Percentiles rank a stretch among this genome's conserved stretches.
Evolutionary conservation across 2,113 vertebrate genomes (phyloP).

Genomic region (Gymnorhina tibicen): DNA sequence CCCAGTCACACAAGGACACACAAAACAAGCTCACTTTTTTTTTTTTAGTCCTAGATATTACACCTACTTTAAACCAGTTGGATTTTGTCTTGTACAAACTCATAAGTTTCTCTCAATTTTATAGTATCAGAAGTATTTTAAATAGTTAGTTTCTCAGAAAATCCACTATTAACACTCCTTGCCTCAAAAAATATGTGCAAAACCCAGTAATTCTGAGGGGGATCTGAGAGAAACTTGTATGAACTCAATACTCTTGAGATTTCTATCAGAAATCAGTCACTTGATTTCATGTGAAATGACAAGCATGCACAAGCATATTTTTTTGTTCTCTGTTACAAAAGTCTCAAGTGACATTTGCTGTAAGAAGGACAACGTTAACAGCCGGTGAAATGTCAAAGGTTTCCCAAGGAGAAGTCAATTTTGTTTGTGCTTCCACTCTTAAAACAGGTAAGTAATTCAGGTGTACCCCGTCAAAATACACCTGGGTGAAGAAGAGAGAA

Average conservation of each 20-base stretch:
- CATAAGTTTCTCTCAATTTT: background rate
- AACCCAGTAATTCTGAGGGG: background rate
- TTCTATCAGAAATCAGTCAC: background rate
- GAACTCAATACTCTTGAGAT: background rate
- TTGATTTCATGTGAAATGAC: conserved; percentile 26
- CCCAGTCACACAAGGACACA: background rate
- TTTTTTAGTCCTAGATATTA: background rate
- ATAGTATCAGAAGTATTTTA: background rate
- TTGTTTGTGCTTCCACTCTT: background rate
- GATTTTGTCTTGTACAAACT: background rate
- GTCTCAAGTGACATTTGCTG: conserved; percentile 28
- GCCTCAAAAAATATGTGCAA: background rate
- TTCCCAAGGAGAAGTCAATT: background rate
- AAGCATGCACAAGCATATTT: background rate
- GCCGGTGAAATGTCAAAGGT: conserved; percentile 16
- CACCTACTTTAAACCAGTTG: background rate
- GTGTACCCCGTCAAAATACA: background rate
- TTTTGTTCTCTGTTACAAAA: background rate
- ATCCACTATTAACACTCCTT: background rate
- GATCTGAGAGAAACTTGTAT: background rate
- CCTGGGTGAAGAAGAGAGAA: background rate
- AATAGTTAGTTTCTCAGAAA: background rate
- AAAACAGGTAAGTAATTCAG: background rate
- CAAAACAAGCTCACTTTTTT: background rate
- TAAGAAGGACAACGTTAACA: background rate